Conservation (phyloP, 1,140 invertebrate genomes). For the Sycophila sp. region DNA sequence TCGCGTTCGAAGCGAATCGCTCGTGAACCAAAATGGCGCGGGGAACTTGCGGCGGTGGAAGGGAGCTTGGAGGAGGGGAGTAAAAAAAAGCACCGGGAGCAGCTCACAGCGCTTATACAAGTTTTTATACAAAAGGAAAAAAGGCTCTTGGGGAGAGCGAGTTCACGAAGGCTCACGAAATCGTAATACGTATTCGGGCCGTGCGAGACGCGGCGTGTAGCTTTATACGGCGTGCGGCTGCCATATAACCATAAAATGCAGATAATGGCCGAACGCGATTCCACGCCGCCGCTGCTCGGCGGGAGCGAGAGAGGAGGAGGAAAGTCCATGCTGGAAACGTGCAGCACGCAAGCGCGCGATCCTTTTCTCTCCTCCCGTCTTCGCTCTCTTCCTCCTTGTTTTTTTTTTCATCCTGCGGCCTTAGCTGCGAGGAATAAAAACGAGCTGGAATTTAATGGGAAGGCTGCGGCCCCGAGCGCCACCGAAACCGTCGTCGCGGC, state of each 20-base stretch:
- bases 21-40: slow-evolving; percentile 46
- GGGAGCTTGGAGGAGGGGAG: background rate
- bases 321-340: slow-evolving; percentile 14
- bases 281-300: too few relatives aligned
- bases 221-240: slow-evolving; percentile 55
- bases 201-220: slow-evolving; percentile 33
- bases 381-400: background rate
- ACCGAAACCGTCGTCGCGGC: too few relatives aligned
- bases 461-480: too few relatives aligned
- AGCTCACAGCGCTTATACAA: too few relatives aligned
- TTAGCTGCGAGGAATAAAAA: slow-evolving; percentile 42
- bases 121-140: too few relatives aligned
- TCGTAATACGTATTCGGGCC: slow-evolving; percentile 55
- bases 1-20: background rate
- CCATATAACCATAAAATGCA: slow-evolving; percentile 65
- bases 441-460: slow-evolving; percentile 52
- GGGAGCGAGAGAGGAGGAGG: background rate
- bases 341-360: slow-evolving; percentile 23
- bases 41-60: slow-evolving; percentile 16
- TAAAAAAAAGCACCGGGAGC: background rate
- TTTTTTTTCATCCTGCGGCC: slow-evolving; percentile 12
- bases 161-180: too few relatives aligned
- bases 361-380: background rate
- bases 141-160: too few relatives aligned
- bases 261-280: slow-evolving; percentile 55